These are phyloP conservation scores for Chaetorhynchus papuensis DNA, from an alignment of 2,113 vertebrate species.

Conservation along the genomic window DNA sequence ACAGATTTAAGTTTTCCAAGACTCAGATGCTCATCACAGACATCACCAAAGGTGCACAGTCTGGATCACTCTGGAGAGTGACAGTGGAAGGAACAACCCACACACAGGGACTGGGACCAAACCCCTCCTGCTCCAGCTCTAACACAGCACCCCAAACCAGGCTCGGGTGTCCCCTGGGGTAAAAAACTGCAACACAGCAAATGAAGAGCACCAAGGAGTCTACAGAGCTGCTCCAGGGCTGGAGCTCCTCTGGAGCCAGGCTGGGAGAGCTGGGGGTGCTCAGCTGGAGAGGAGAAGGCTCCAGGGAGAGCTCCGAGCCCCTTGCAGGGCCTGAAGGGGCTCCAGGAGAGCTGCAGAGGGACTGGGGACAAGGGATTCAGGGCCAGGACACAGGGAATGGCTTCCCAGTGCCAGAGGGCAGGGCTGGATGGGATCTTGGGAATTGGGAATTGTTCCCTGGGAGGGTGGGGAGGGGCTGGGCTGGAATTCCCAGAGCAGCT, in stretches of 20 bases:
- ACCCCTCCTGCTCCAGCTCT: too few species aligned
- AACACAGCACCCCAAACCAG: not conserved
- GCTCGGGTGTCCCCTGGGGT: fast-evolving
- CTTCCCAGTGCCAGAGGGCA: not conserved
- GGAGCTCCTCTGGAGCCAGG: not conserved
- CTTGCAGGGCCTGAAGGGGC: not conserved
- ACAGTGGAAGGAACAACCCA: not conserved
- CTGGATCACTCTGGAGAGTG: not conserved
- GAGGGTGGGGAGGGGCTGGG: not conserved
- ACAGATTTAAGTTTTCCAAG: fast-evolving
- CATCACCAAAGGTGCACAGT: not conserved
- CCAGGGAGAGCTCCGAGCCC: not conserved
- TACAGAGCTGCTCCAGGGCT: too few species aligned
- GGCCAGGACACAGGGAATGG: not conserved
- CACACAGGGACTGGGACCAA: not conserved
- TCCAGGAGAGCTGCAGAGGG: not conserved
- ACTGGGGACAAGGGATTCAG: not conserved
- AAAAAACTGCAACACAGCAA: not conserved
- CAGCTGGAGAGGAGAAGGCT: not conserved
- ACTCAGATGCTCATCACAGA: not conserved
- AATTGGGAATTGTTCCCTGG: not conserved
- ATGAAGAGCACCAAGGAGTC: too few species aligned
- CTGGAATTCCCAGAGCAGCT: not conserved
- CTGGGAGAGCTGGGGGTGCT: not conserved
- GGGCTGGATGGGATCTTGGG: fast-evolving